Evolutionary conservation across 37 sponge, comb jelly and placozoan genomes (phyloP).

Genomic region (Agelas oroides): DNA sequence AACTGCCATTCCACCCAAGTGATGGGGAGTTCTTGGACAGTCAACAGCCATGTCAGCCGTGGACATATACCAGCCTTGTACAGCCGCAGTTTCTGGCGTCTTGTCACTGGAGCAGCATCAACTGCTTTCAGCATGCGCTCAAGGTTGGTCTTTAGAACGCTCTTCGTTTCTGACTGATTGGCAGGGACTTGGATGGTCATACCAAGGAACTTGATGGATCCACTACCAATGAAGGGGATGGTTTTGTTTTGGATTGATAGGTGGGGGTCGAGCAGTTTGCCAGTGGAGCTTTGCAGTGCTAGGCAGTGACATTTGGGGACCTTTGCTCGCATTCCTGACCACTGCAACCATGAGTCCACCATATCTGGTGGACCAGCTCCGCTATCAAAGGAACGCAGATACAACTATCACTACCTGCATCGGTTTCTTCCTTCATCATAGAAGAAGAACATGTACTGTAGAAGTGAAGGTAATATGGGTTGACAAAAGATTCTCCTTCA

Average conservation of each 20-base stretch:
- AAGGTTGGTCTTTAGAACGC: too few relatives aligned
- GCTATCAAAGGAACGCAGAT: too few relatives aligned
- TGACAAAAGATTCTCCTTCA: too few relatives aligned
- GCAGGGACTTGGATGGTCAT: too few relatives aligned
- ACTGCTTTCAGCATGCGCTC: conserved; percentile 10
- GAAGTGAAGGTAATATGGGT: too few relatives aligned
- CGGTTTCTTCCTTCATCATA: too few relatives aligned
- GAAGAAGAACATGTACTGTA: too few relatives aligned
- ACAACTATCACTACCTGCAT: too few relatives aligned
- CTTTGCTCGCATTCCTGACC: conserved; percentile 36
- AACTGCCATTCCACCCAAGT: neutral
- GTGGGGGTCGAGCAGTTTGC: neutral
- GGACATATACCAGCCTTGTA: neutral
- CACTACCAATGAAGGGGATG: conserved; percentile 3
- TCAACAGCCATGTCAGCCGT: neutral
- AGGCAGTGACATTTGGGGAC: conserved; percentile 29
- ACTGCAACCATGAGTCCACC: conserved; percentile 8
- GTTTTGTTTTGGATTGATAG: conserved; percentile 9
- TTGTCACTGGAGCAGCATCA: neutral
- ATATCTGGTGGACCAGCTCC: too few relatives aligned
- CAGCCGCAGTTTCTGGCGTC: neutral
- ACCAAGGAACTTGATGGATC: neutral
- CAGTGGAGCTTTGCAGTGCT: conserved; percentile 17
- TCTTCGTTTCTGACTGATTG: too few relatives aligned
- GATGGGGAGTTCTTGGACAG: neutral